Evolutionary conservation across 2,113 vertebrate species (phyloP).

Genomic region (Perccottus glenii): DNA sequence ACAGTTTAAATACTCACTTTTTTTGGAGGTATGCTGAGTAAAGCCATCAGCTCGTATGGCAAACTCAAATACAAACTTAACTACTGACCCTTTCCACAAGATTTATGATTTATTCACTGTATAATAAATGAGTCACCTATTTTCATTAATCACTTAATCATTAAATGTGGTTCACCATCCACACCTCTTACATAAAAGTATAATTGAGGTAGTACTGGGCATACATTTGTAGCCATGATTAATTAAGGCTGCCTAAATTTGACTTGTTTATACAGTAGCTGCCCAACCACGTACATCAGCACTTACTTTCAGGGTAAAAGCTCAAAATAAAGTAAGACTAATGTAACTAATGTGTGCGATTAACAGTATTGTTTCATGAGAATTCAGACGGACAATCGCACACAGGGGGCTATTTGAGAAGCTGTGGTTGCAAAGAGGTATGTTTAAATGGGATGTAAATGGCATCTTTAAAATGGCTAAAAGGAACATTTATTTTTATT

Average conservation of each 20-base stretch:
- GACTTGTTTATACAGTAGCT: neutral
- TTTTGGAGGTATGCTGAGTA: constrained; percentile 16
- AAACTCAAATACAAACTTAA: neutral
- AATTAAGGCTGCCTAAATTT: neutral
- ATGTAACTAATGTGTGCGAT: neutral
- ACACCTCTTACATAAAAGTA: constrained; percentile 5
- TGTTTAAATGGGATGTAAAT: too few relatives aligned
- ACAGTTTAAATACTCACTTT: constrained; percentile 15
- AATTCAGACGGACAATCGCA: neutral
- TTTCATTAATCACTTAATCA: neutral
- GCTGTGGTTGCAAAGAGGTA: too few relatives aligned
- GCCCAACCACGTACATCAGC: neutral
- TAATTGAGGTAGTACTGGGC: neutral
- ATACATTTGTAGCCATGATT: neutral
- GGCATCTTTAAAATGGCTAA: too few relatives aligned
- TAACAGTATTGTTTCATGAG: neutral
- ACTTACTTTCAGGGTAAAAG: neutral
- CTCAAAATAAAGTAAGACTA: neutral
- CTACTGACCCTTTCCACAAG: too few relatives aligned
- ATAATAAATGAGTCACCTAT: neutral
- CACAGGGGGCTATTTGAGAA: too few relatives aligned
- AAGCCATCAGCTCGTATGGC: constrained; percentile 16
- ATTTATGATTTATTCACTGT: constrained; percentile 4
- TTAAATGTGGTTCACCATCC: neutral
- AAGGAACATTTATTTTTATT: too few relatives aligned